Evolutionary conservation across 1,140 invertebrate species (phyloP), one percentile per base, ranked within the genome.

Genomic region (Hormaphis cornu): DNA sequence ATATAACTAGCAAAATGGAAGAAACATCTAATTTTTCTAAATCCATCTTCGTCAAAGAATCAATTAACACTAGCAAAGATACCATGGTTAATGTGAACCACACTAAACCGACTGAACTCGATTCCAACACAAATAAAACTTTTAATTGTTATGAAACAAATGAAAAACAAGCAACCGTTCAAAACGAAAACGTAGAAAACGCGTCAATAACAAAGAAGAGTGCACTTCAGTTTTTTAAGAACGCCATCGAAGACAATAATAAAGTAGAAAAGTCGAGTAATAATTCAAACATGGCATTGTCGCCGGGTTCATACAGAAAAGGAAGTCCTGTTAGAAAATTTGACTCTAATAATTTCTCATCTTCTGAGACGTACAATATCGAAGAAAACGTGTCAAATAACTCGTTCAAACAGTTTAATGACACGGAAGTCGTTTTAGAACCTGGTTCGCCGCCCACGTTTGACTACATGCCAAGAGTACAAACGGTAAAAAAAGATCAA

Each of bases 401-500:
- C 10, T 69, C 56, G 2, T 50, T 50, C 28, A 37, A 50, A 30
- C 40, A 66, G 44, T 66, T 33, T 20, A 48, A 66, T 22, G 44
- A 48, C n/a, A 2, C 61, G 48, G 81, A 83, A 71, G 81, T 87
- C 44, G 82, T 82, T 75, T 72, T 88, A 0, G 80, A 83, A 66
- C 87, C 87, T 0, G 87, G 87, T 75, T 84, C 87, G 26, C 86
- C 86, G 10, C 86, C 87, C n/a, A 84, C 88, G 78, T 86, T 88
- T 20, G 83, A 83, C 40, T 88, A 81, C 72, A 82, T 82, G 30
- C 83, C 85, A 3, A 86, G 84, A 73, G 71, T 76, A 80, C 40
- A 70, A 72, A 53, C 46, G 50, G 70, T 70, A 33, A 69, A 58
- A 42, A 79, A 79, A 72, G 82, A 84, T 58, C 81, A 84, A 26